These are phyloP conservation scores for Aphrophora alni DNA, from an alignment of 2,888 invertebrate genomes.

Conservation along the genomic window DNA sequence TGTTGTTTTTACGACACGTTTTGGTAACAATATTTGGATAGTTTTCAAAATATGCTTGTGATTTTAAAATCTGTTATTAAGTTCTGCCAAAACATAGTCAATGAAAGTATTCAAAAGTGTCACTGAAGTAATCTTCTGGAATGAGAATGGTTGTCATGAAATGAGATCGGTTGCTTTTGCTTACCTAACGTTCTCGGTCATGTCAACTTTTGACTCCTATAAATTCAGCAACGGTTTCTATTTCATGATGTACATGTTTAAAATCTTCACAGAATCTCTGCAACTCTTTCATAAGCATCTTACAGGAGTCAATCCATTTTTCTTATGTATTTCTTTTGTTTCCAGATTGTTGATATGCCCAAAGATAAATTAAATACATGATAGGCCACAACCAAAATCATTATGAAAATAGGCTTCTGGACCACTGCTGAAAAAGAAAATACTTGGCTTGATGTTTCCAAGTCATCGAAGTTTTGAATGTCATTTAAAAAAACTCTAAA, in stretches of 20 bases:
- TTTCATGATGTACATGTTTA: no score
- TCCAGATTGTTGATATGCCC: no score
- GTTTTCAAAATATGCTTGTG: not conserved
- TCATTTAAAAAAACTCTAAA: not conserved
- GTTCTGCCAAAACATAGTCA: conserved; percentile 7
- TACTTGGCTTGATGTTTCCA: not conserved
- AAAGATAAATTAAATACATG: not conserved
- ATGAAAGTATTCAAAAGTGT: not conserved
- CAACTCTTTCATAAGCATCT: no score
- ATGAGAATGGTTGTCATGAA: not conserved
- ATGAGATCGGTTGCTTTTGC: not conserved
- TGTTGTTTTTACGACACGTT: not conserved
- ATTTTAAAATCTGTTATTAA: not conserved
- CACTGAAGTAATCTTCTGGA: not conserved
- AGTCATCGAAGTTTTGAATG: not conserved
- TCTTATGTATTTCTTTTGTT: no score
- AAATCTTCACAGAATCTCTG: no score
- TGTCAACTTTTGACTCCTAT: not conserved
- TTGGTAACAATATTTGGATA: not conserved
- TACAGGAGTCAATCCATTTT: no score
- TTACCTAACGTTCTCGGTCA: not conserved
- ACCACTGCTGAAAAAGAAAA: not conserved
- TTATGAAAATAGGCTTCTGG: not conserved
- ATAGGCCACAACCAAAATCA: not conserved
- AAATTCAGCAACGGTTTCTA: not conserved